Base-by-base conservation (phyloP, 2,113 vertebrate species). In the Chaetodon trifascialis region DNA sequence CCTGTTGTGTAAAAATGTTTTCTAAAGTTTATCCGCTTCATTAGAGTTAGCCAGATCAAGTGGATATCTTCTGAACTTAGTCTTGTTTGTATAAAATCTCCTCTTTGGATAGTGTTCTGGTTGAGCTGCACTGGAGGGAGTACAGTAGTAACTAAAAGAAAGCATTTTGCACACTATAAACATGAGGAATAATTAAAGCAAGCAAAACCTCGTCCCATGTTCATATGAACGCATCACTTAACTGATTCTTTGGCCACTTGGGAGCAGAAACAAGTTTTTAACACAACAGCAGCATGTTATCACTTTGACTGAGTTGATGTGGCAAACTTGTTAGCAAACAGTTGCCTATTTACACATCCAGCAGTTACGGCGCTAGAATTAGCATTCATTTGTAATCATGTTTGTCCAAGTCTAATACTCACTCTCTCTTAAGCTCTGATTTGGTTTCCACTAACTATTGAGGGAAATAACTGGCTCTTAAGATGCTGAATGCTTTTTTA, bases 381-480 rank as follows among this genome's bases (percentile, higher is more conserved):
- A 60, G 16, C 42, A 40, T 68, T 51, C 8, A 60, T 52, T 38
- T 49, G 54, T 11, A n/a, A 34, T 68, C 2, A 0, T 60, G 42
- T 66, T 59, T 58, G 36, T 40, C 49, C 15, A 19, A 51, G 21
- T 49, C 40, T 4, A 56, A 4, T 19, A 30, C 21, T 52, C 16
- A 21, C n/a, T 42, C 56, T 60, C 19, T 8, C 21, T 42, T 60
- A 52, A 52, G 17, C 49, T 51, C 4, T 73, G 6, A 36, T 68
- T 62, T 76, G 49, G 17, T 23, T 55, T 55, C 11, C 51, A 58
- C 40, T 12, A 16, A 10, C 10, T 21, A 40, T 34, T 42, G 10
- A 56, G 47, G 80, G 72, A 70, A 80, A 62, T 54, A 70, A 63
- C 5, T 34, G 25, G 3, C 40, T 79, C 76, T 69, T 67, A 14